Evolutionary conservation across 2,888 invertebrate genomes (phyloP).

Genomic region (Mythimna pallens): DNA sequence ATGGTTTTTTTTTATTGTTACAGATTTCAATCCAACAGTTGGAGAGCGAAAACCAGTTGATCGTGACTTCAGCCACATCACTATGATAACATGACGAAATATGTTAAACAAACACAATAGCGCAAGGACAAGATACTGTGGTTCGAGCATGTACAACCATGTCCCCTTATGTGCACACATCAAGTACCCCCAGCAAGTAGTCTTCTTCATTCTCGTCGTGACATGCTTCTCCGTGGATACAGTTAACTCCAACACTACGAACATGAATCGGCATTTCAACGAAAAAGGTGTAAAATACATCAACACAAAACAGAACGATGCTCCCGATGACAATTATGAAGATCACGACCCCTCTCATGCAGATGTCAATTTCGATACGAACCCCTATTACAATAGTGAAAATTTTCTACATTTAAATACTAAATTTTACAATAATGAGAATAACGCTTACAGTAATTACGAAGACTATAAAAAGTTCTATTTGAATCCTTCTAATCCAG

Average conservation of each 20-base stretch:
- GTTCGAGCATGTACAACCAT: constrained; percentile 79
- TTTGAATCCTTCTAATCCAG: constrained; percentile 83
- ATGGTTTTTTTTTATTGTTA: constrained; percentile 74
- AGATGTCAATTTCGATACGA: constrained; percentile 85
- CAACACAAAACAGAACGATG: constrained; percentile 74
- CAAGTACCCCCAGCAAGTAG: constrained; percentile 71
- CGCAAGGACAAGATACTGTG: constrained; percentile 75
- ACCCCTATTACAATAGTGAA: constrained; percentile 84
- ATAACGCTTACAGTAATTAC: constrained; percentile 85
- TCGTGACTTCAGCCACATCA: constrained; percentile 69
- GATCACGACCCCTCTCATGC: constrained; percentile 74
- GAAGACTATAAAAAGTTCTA: constrained; percentile 87
- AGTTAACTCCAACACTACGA: constrained; percentile 86
- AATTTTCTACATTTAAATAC: constrained; percentile 81
- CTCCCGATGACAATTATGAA: constrained; percentile 80
- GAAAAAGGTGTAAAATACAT: constrained; percentile 71
- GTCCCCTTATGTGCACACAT: constrained; percentile 61
- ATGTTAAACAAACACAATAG: constrained; percentile 79
- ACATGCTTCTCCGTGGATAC: constrained; percentile 77
- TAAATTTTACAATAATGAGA: constrained; percentile 83
- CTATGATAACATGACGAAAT: constrained; percentile 87
- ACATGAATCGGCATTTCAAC: constrained; percentile 81
- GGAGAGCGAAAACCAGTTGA: constrained; percentile 65
- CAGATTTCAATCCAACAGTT: constrained; percentile 76
- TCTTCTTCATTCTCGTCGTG: constrained; percentile 75